Conservation (phyloP, 2,888 invertebrate species). For the Drepanosiphum platanoidis region DNA sequence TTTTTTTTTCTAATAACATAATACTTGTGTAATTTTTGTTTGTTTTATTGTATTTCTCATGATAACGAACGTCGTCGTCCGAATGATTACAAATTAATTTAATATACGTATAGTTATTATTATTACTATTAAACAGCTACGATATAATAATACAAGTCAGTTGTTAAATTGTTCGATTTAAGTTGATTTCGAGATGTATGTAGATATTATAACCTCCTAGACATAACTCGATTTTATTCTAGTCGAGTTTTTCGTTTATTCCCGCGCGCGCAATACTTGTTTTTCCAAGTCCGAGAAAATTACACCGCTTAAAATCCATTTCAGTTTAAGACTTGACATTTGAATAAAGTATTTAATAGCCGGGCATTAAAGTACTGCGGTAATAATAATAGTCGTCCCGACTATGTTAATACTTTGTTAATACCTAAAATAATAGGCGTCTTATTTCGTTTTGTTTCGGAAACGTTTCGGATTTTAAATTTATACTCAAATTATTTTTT, state of each 20-base stretch:
- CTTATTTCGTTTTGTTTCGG: constrained; percentile 15
- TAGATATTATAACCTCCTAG: too few species aligned
- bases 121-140: constrained; percentile 1
- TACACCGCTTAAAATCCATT: neutral
- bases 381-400: neutral
- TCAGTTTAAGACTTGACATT: neutral
- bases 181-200: neutral
- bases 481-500: neutral
- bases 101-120: too few species aligned
- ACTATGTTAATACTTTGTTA: constrained; percentile 4
- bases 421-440: constrained; percentile 11
- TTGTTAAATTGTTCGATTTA: neutral
- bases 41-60: too few species aligned
- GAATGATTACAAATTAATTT: neutral
- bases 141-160: neutral
- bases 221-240: neutral
- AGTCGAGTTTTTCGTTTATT: constrained; percentile 23
- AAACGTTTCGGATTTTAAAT: neutral
- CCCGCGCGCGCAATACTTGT: neutral
- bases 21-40: too few species aligned
- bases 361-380: neutral
- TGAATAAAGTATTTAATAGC: neutral
- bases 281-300: constrained; percentile 15
- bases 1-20: too few species aligned
- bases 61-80: neutral